Base-by-base conservation (phyloP, 2,888 invertebrate species). In the Exocentrus adspersus region DNA sequence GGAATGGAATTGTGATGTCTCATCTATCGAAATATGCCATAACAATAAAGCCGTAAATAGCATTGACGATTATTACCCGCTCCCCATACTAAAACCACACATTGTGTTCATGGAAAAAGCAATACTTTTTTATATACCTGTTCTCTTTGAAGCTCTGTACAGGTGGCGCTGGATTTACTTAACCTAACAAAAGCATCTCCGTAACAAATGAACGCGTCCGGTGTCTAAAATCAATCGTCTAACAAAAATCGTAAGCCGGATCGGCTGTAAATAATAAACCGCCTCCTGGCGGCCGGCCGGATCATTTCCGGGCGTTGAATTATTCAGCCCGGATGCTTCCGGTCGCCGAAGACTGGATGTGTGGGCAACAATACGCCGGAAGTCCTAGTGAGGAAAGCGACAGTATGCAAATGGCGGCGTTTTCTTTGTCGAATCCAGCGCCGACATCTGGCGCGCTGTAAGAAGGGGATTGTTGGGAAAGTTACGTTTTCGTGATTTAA, bases 261-360 rank as follows among this genome's bases (percentile, higher is more conserved):
- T 20, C 28, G 2, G 30, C 52, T 21, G 46, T 60, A 37, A 60
- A 60, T 60, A 52, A 60, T 53, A 53, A 46, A 60, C 46, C 45
- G 12, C 20, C 16, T 21, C 17, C 19, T 17, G 9, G 20, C 28
- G 30, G 24, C 20, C 7, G n/a, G n/a, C n/a, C 7, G 24, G 24
- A 24, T 24, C 24, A 24, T 24, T 24, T 24, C 24, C 24, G 24
- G 16, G 54, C 21, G 48, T 54, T 68, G 45, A 56, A 65, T 68
- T 65, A 68, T 68, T 64, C 62, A 62, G 48, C 30, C 52, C 50
- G 37, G 45, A 54, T 52, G 51, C 41, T 60, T 64, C 62, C 64
- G 46, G 37, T 37, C 45, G 37, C 14, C 42, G 60, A 60, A 60
- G 60, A 45, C 60, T 60, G 30, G 52, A 60, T 45, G 19, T 37